Evolutionary conservation across 2,888 invertebrate genomes (phyloP), one percentile per base, ranked within the genome.

Genomic region (Auanema freiburgensis): DNA sequence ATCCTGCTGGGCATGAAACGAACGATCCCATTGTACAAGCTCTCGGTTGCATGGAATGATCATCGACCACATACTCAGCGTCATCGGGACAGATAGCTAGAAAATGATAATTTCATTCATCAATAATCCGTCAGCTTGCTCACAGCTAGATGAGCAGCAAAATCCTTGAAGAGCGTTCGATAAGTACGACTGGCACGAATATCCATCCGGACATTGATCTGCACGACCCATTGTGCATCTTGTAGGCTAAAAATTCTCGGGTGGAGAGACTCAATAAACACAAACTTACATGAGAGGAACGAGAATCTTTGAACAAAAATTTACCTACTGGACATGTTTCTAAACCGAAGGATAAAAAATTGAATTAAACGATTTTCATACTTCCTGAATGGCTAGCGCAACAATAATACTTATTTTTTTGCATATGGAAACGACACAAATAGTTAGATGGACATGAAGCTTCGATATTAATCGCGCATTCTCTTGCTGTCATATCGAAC

Each of bases 361-460:
- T n/a, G 18, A n/a, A 18, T 43, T 40, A 11, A 16, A 18, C 44
- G 24, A 46, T 21, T 40, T 53, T 33, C 53, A 12, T n/a, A 70
- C 69, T 66, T 67, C 72, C 69, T 42, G 55, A 43, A 16, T 69
- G 67, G 23, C 63, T 66, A 3, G 70, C 66, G 53, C 78, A 78
- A 55, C 78, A 78, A 61, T 72, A 78, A 56, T 78, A 78, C 52
- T 73, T 70, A 59, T 72, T 72, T 58, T 68, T 72, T 2, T 63
- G 62, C 50, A 71, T 63, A 56, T 76, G 74, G 67, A 76, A 73
- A 11, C 74, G 60, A 51, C 78, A 78, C 14, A 77, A 62, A 59
- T 72, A 78, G 51, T 74, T 71, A 11, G 64, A 53, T 3, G 76
- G 75, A 53, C 78, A 78, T 4, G 74, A 71, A 18, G 66, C 67